Evolutionary conservation across 2,113 vertebrate genomes (phyloP).

Genomic region (Macrotis lagotis): DNA sequence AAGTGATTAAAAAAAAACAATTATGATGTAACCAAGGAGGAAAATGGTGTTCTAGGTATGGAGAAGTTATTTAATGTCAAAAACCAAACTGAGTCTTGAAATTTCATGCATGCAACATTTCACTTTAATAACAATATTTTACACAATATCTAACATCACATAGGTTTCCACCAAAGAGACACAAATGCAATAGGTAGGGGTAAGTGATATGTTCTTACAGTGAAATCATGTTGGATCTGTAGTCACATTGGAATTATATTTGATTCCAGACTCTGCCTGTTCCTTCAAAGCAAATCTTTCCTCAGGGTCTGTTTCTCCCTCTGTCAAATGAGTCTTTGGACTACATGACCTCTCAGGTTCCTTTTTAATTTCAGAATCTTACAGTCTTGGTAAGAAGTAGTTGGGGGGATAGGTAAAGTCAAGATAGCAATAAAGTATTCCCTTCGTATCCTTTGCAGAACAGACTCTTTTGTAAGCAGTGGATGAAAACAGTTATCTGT

Average conservation of each 20-base stretch:
- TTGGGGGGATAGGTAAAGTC: conserved; percentile 42
- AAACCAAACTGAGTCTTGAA: conserved; percentile 43
- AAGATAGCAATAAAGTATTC: conserved; percentile 58
- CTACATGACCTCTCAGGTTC: background rate
- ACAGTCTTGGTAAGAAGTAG: conserved; percentile 21
- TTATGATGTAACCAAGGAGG: conserved; percentile 46
- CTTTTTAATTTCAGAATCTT: background rate
- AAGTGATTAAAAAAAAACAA: conserved; percentile 33
- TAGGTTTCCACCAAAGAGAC: background rate
- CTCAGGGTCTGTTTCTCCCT: background rate
- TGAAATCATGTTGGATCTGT: background rate
- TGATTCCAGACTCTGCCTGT: background rate
- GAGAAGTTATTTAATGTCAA: conserved; percentile 39
- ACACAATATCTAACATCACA: background rate
- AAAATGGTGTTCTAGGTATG: conserved; percentile 43
- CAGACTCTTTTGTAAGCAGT: conserved; percentile 56
- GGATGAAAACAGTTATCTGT: conserved; percentile 62
- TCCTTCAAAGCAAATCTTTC: no score
- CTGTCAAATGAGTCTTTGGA: background rate
- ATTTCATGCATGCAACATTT: conserved; percentile 55
- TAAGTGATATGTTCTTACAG: background rate
- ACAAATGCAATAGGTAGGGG: background rate
- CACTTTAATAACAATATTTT: conserved; percentile 62
- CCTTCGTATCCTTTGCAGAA: conserved; percentile 57
- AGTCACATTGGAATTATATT: background rate